Evolutionary conservation across 1,140 invertebrate genomes (phyloP).

Genomic region (Triops longicaudatus): DNA sequence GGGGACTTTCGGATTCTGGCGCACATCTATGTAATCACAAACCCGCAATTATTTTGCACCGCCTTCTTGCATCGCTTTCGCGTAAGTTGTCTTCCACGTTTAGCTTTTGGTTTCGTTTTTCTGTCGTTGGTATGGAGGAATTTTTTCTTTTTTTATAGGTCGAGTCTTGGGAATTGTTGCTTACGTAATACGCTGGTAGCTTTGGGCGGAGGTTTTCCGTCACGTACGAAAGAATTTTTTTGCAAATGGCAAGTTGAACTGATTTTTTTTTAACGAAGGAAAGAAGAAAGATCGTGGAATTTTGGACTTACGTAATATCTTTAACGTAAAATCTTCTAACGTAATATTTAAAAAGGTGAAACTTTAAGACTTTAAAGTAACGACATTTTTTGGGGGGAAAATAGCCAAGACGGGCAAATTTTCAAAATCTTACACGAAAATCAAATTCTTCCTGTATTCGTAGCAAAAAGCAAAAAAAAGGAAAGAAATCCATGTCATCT

Average conservation of each 20-base stretch:
- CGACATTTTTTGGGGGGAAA: not conserved
- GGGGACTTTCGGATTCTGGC: not conserved
- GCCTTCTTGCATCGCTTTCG: constrained; percentile 14
- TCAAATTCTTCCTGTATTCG: not conserved
- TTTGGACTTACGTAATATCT: too few species aligned
- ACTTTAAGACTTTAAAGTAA: too few species aligned
- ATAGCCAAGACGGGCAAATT: too few species aligned
- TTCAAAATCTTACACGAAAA: not conserved
- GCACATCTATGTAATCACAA: not conserved
- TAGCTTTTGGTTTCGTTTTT: not conserved
- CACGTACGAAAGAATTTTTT: not conserved
- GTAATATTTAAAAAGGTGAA: not conserved
- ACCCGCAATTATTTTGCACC: constrained; percentile 6
- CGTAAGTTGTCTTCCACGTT: constrained; percentile 10
- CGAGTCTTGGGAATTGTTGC: not conserved
- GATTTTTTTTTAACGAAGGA: too few species aligned
- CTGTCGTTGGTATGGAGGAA: not conserved
- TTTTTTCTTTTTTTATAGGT: not conserved
- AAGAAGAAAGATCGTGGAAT: too few species aligned
- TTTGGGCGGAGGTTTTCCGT: not conserved
- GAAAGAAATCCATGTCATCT: constrained; percentile 15
- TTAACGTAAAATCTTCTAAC: not conserved
- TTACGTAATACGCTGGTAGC: not conserved
- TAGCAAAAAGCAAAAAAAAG: not conserved
- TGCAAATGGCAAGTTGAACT: not conserved